A percentile compares a stretch with the other conserved stretches of the same genome.
Evolutionary conservation across 1,140 invertebrate genomes (phyloP).

Genomic region (Panulirus ornatus): DNA sequence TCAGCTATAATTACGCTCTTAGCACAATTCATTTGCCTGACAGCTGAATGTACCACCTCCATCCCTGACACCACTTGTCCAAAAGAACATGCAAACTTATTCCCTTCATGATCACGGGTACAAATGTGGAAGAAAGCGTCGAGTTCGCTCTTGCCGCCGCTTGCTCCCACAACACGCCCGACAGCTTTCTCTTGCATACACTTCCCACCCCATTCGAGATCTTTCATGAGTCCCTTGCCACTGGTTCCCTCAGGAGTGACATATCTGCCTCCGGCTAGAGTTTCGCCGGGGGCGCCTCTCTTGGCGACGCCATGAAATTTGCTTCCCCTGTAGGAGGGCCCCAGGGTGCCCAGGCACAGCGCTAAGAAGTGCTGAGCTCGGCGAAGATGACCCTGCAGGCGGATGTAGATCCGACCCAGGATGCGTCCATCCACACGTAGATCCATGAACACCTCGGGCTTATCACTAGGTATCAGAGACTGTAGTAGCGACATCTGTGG

Average conservation of each 20-base stretch:
- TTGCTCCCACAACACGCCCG: conserved; percentile 1
- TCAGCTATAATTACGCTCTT: background rate
- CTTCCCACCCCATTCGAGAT: background rate
- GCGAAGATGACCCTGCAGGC: conserved; percentile 9
- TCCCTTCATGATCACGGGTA: background rate
- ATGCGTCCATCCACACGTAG: background rate
- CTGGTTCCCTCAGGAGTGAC: conserved; percentile 7
- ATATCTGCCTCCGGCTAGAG: conserved; percentile 20
- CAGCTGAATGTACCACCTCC: conserved; percentile 6
- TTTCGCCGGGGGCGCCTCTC: conserved; percentile 13
- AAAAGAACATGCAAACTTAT: conserved; percentile 8
- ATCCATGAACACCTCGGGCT: conserved; percentile 42
- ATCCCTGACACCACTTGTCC: background rate
- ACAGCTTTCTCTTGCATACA: background rate
- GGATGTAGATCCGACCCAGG: conserved; percentile 46
- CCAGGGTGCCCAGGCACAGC: conserved; percentile 39
- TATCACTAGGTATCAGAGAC: background rate
- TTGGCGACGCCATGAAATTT: conserved; percentile 25
- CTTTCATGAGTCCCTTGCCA: background rate
- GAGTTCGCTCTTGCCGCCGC: background rate
- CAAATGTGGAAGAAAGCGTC: conserved; percentile 38
- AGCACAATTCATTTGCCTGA: background rate
- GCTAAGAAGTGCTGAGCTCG: conserved; percentile 41
- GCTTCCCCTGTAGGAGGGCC: conserved; percentile 12
- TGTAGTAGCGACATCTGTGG: background rate